A percentile compares a stretch with the other conserved stretches of the same genome.
Conservation (phyloP, 2,888 invertebrate genomes). For the Rhagonycha lutea region DNA sequence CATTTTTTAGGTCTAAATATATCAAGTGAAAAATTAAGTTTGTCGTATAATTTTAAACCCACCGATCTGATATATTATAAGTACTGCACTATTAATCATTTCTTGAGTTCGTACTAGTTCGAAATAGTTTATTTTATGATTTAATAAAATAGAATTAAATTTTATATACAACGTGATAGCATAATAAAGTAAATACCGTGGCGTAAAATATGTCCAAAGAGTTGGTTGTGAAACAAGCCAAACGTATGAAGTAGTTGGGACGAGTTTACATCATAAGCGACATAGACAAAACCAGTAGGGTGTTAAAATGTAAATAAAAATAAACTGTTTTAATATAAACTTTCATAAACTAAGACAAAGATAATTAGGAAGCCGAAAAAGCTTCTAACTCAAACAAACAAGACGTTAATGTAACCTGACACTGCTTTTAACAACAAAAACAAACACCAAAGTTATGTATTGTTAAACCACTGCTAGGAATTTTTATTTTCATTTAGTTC, state of each 20-base stretch:
- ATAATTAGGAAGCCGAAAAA: slow-evolving; percentile 29
- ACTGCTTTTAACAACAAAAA: slow-evolving; percentile 53
- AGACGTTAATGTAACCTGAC: slow-evolving; percentile 49
- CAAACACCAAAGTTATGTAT: slow-evolving; percentile 40
- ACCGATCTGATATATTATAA: neutral
- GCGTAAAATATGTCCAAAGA: neutral
- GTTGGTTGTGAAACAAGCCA: neutral
- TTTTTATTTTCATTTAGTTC: slow-evolving; percentile 5
- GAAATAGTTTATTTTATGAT: slow-evolving; percentile 5
- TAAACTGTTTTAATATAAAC: slow-evolving; percentile 41
- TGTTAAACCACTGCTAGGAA: slow-evolving; percentile 3
- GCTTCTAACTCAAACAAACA: slow-evolving; percentile 45
- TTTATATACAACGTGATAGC: slow-evolving; percentile 4
- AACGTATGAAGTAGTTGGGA: slow-evolving; percentile 18
- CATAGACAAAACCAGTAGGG: slow-evolving; percentile 33
- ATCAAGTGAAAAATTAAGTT: slow-evolving; percentile 1
- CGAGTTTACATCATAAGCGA: slow-evolving; percentile 25
- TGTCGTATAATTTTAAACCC: neutral
- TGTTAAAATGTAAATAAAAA: slow-evolving; percentile 45
- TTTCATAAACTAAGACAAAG: slow-evolving; percentile 40
- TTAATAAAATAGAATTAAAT: slow-evolving; percentile 11
- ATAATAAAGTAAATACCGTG: slow-evolving; percentile 5
- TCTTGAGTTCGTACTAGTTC: neutral
- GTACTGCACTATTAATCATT: neutral
- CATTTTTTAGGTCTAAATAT: slow-evolving; percentile 3